Evolutionary conservation across 2,888 invertebrate genomes (phyloP), one percentile per base, ranked within the genome.

Genomic region (Hipparchia semele): DNA sequence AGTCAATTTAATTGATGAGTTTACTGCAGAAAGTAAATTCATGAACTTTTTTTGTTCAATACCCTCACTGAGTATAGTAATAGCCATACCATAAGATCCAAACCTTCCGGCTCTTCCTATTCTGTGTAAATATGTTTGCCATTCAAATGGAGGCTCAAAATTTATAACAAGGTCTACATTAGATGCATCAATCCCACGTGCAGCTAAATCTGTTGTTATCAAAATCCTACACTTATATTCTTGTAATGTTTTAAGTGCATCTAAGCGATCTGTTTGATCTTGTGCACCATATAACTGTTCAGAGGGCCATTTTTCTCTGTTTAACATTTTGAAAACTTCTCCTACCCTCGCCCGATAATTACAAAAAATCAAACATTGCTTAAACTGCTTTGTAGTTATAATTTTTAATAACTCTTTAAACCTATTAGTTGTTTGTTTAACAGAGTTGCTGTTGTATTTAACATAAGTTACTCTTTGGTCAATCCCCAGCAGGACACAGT

Each of bases 91-190:
- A 86, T 96, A 95, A 0, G 97, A 96, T 0, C 99, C 99, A 94
- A 97, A 99, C 75, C 99, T 95, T 0, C 99, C 99, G 61, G 99
- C 98, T 81, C 99, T 95, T 0, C 99, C 99, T 85, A 99, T 98
- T 83, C 99, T 95, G 92, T 99, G 99, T 76, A 99, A 95, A 93
- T 99, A 99, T 23, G 97, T 98, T 77, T 97, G 96, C 79, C 96
- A 94, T 82, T 97, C 96, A 76, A 84, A 84, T 0, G 99, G 98
- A 51, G 97, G 92, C 86, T 99, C 99, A 83, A 99, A 95, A 89
- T 99, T 99, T 8, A 99, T 95, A 0, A 99, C 97, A 74, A 99
- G 89, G 94, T 99, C 98, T 9, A 99, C 97, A 90, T 98, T 97
- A 78, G 97, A 96, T 1, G 97, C 98, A 94, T 99, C 99, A 77